Conservation (phyloP, 1,140 invertebrate genomes). For the Latrodectus geometricus region DNA sequence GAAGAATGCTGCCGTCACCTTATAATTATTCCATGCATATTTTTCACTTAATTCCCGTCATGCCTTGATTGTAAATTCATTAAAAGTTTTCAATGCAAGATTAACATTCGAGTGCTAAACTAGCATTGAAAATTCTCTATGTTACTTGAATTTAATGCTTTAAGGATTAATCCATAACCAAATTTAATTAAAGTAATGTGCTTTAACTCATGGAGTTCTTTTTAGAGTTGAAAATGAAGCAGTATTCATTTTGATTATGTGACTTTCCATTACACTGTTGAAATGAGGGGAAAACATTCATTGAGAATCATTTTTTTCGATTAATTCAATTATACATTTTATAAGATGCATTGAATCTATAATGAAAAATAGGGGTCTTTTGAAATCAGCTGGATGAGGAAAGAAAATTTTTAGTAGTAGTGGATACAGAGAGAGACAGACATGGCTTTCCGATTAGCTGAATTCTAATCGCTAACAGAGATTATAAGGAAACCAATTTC, state of each 20-base stretch:
- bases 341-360: constrained; percentile 32
- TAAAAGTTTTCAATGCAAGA: constrained; percentile 11
- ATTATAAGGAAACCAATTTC: constrained; percentile 20
- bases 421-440: constrained; percentile 37
- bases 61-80: no score
- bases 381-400: constrained; percentile 1
- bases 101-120: no score
- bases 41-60: no score
- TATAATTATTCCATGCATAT: no score
- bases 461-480: constrained; percentile 55
- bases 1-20: not conserved
- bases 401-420: not conserved
- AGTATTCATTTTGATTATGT: no score
- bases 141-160: not conserved
- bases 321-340: constrained; percentile 31
- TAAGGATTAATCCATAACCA: not conserved
- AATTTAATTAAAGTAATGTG: not conserved
- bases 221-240: no score
- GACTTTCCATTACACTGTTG: not conserved
- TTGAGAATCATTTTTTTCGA: constrained; percentile 25
- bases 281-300: not conserved
- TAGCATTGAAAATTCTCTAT: constrained; percentile 6
- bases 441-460: constrained; percentile 62
- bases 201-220: constrained; percentile 4
- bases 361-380: constrained; percentile 19